phyloP scores from a whole-genome alignment of 1,140 invertebrate species.

The Spodoptera frugiperda region DNA sequence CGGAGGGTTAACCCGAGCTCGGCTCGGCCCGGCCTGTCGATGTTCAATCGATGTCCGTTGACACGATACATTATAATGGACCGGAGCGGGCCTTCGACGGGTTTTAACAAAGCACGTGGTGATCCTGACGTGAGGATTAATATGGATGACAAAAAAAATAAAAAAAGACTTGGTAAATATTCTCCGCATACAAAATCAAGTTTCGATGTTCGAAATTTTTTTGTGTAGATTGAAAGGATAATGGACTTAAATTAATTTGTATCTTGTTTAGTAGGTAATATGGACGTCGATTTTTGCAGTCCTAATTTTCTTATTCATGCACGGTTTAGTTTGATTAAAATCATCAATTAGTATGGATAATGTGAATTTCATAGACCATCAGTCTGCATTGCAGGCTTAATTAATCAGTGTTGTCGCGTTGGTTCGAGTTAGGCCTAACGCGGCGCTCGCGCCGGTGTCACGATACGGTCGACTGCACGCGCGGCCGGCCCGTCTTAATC shows the following conservation, averaged over 20 bases:
- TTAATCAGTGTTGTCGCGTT: constrained; percentile 72
- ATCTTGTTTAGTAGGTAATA: constrained; percentile 58
- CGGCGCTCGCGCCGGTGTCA: constrained; percentile 63
- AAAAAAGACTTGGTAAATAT: constrained; percentile 66
- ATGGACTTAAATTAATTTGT: constrained; percentile 67
- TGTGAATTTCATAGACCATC: constrained; percentile 67
- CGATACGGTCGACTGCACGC: constrained; percentile 63
- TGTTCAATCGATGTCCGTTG: constrained; percentile 82
- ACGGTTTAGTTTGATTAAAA: constrained; percentile 37
- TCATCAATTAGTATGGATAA: constrained; percentile 30
- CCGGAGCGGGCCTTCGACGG: constrained; percentile 73
- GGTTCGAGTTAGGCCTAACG: constrained; percentile 78
- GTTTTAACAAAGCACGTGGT: constrained; percentile 82
- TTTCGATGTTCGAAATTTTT: constrained; percentile 63
- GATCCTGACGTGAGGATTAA: constrained; percentile 82
- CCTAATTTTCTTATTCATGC: constrained; percentile 44
- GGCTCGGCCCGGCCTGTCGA: constrained; percentile 70
- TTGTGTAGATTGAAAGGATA: constrained; percentile 61
- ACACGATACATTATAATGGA: constrained; percentile 85
- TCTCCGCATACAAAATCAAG: constrained; percentile 71
- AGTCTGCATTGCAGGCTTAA: constrained; percentile 68
- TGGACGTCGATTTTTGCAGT: constrained; percentile 46
- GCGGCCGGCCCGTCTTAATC: constrained; percentile 64
- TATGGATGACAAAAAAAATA: constrained; percentile 78
- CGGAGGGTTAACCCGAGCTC: constrained; percentile 75